Evolutionary conservation across 2,888 invertebrate species (phyloP).

Genomic region (Cephus runcator): DNA sequence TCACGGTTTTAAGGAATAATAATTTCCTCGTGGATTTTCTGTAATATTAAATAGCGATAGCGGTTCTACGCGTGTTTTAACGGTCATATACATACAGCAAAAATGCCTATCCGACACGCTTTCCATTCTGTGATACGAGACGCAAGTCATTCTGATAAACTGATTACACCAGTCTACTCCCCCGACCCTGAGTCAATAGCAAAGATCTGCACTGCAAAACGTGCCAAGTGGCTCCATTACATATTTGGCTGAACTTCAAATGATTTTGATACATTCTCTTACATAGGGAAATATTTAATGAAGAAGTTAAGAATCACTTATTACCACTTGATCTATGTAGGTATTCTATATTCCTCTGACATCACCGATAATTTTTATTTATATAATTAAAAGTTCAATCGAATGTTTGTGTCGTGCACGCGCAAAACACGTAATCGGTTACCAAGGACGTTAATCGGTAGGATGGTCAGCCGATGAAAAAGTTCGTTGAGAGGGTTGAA

Average conservation of each 20-base stretch:
- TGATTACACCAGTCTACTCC: not conserved
- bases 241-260: not conserved
- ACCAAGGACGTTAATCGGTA: too few species aligned
- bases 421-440: too few species aligned
- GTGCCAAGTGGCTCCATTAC: not conserved
- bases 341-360: not conserved
- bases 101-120: not conserved
- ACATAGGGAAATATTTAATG: not conserved
- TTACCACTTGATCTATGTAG: not conserved
- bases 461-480: too few species aligned
- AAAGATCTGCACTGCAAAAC: not conserved
- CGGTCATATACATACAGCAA: not conserved
- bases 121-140: not conserved
- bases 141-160: not conserved
- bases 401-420: too few species aligned
- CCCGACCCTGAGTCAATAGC: not conserved
- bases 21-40: not conserved
- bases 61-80: not conserved
- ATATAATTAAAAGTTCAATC: not conserved
- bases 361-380: not conserved
- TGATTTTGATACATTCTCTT: not conserved
- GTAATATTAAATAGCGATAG: not conserved
- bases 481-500: not conserved
- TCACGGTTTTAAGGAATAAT: not conserved
- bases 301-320: not conserved